Base-by-base conservation (phyloP, 30 jellyfish, hydroid and myxozoan genomes). In the Phacellophora camtschatica region DNA sequence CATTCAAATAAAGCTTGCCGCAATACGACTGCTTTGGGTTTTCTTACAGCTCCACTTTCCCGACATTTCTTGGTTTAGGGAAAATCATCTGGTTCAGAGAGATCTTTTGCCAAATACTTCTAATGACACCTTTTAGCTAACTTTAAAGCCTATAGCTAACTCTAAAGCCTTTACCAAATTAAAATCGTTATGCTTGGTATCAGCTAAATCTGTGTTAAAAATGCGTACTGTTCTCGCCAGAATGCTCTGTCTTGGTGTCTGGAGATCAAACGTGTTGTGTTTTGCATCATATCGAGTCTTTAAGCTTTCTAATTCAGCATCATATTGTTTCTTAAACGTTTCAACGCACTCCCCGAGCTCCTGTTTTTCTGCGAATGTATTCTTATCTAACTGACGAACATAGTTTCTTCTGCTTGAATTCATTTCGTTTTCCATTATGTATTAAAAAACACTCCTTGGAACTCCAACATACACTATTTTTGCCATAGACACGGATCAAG, bases 31-130 rank as follows among this genome's bases (percentile, higher is more conserved):
- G 70, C 69, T 56, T 28, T 50, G 12, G 68, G 43, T 84, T 74
- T 84, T 63, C 92, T 73, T 31, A 93, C 94, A 34, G 95, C 96
- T 33, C 79, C 94, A 36, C 66, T 28, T 54, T 83, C 77, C 50
- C 86, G 76, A 31, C 48, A 72, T 72, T 46, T 72, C 82, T 72
- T 36, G 48, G 88, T 74, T 12, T 56, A n/a, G 77, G 56, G 81
- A 37, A 66, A 8, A 9, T 68, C 6, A 42, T 68, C 65, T 19
- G 65, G 27, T 68, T 24, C 73, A 34, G 41, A 68, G 75, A 79
- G 65, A 51, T 79, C 89, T 33, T 79, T 79, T 79, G 91, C 73
- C 34, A 79, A 63, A 33, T 79, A 64, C 63, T 79, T 79, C 46
- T 79, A 78, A 49, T 79, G 74, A 54, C 91, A 79, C 77, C 88